phyloP scores from a whole-genome alignment of 1,140 invertebrate genomes.

The Drosophila repletoides region DNA sequence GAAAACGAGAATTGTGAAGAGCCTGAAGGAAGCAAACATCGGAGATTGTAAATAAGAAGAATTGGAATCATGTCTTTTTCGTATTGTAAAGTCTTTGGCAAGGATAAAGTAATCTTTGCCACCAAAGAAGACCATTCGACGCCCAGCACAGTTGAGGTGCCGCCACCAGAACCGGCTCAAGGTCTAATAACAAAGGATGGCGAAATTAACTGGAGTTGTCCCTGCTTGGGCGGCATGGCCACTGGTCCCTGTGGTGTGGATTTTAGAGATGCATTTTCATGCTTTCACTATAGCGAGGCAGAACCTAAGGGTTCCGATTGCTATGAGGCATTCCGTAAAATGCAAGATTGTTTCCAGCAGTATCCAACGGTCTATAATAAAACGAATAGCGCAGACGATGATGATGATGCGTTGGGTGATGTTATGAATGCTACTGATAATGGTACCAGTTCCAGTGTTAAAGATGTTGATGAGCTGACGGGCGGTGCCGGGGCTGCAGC shows the following conservation, averaged over 20 bases:
- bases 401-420: constrained; percentile 54
- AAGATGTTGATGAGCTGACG: constrained; percentile 44
- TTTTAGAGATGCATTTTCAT: constrained; percentile 96
- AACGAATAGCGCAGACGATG: constrained; percentile 85
- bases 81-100: constrained; percentile 84
- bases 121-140: constrained; percentile 90
- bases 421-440: constrained; percentile 48
- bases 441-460: neutral
- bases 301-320: constrained; percentile 95
- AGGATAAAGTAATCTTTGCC: constrained; percentile 93
- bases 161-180: constrained; percentile 88
- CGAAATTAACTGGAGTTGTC: constrained; percentile 98
- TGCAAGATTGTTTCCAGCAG: constrained; percentile 96
- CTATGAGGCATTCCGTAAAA: constrained; percentile 93
- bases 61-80: constrained; percentile 83
- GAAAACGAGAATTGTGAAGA: constrained; percentile 1
- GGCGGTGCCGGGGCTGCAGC: constrained; percentile 11
- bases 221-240: constrained; percentile 97
- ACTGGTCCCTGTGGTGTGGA: constrained; percentile 96
- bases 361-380: constrained; percentile 94
- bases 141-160: constrained; percentile 88
- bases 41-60: constrained; percentile 1
- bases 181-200: constrained; percentile 94
- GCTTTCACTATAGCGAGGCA: constrained; percentile 92
- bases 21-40: neutral